These are phyloP conservation scores for Ictalurus furcatus DNA, from an alignment of 2,113 vertebrate genomes.

Conservation along the genomic window DNA sequence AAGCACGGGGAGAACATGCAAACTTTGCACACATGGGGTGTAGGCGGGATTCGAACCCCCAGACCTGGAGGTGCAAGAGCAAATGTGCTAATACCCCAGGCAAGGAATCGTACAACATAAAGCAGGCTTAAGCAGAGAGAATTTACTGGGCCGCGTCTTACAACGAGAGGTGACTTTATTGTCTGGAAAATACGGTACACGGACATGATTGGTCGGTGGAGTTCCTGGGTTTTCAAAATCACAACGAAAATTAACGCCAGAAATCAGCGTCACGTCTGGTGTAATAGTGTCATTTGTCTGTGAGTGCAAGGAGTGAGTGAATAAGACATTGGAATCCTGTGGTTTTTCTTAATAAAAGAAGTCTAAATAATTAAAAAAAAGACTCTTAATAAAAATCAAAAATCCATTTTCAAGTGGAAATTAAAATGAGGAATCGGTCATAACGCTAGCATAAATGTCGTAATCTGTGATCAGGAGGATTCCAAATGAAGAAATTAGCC, in stretches of 20 bases:
- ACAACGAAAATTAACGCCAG: neutral
- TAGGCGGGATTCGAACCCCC: too few relatives aligned
- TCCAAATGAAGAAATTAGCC: neutral
- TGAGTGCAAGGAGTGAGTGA: neutral
- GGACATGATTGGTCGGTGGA: neutral
- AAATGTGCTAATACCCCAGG: neutral
- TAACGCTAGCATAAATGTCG: conserved; percentile 32
- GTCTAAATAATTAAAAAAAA: neutral
- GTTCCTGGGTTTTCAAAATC: neutral
- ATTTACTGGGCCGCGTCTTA: neutral
- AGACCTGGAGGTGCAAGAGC: too few relatives aligned
- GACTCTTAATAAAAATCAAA: neutral
- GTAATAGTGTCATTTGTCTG: neutral
- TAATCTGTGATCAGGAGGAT: neutral
- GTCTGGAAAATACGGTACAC: neutral
- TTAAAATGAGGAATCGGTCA: conserved; percentile 14
- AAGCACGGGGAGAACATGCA: too few relatives aligned
- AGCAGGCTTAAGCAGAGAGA: neutral
- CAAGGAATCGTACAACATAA: neutral
- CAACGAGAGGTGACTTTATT: neutral
- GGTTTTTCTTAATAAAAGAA: neutral
- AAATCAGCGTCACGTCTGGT: neutral
- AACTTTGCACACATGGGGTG: too few relatives aligned
- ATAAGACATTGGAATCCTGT: neutral
- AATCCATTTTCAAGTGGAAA: conserved; percentile 63